Percentiles rank a stretch among this genome's conserved stretches.
These are phyloP conservation scores for Ictalurus punctatus DNA, from an alignment of 2,113 vertebrate species.

Conservation along the genomic window DNA sequence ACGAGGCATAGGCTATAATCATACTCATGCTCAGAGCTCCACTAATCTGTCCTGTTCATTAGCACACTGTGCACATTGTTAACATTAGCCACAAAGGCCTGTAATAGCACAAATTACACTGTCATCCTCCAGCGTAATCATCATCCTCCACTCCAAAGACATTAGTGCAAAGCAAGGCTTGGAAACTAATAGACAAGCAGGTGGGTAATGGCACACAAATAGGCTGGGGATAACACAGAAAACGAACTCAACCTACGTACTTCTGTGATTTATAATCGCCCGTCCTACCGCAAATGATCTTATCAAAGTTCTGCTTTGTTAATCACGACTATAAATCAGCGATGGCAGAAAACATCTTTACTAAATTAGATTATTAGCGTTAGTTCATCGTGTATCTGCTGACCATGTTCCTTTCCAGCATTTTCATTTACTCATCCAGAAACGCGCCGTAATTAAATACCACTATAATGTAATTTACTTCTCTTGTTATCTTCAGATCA, in stretches of 20 bases:
- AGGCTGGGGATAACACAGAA: constrained; percentile 28
- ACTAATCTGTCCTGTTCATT: constrained; percentile 53
- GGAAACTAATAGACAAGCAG: constrained; percentile 38
- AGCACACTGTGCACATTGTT: constrained; percentile 43
- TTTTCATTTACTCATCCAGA: constrained; percentile 30
- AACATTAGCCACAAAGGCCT: constrained; percentile 55
- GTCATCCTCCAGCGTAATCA: constrained; percentile 57
- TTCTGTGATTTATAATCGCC: constrained; percentile 37
- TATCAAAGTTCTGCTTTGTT: constrained; percentile 42
- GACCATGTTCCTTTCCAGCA: constrained; percentile 23
- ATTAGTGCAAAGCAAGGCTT: constrained; percentile 48
- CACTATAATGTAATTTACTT: not conserved
- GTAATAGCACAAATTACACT: constrained; percentile 58
- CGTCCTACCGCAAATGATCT: constrained; percentile 18
- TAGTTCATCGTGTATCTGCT: constrained; percentile 23
- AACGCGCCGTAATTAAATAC: not conserved
- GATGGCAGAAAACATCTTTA: constrained; percentile 32
- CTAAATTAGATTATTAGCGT: constrained; percentile 41
- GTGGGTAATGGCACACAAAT: constrained; percentile 40
- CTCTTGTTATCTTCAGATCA: not conserved
- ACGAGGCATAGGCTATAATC: constrained; percentile 43
- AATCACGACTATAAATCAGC: constrained; percentile 36
- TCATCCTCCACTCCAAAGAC: constrained; percentile 55
- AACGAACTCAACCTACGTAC: constrained; percentile 15
- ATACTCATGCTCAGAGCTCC: constrained; percentile 38